Conservation (phyloP, 1,140 invertebrate genomes). For the Trichonephila clavipes region DNA sequence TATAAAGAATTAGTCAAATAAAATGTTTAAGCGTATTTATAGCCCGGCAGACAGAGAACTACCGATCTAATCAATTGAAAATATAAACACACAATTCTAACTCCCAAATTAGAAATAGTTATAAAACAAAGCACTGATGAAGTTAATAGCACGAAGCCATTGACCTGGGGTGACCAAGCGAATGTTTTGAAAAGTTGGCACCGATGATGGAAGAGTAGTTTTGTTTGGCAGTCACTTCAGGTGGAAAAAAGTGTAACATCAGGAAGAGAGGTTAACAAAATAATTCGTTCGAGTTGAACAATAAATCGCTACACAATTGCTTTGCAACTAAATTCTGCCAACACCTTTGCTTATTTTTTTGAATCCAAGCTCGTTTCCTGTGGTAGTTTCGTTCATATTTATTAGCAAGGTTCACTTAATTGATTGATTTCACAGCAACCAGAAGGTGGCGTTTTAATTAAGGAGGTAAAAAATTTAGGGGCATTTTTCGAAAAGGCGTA, state of each 20-base stretch:
- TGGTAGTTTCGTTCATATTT: neutral
- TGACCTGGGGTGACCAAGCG: neutral
- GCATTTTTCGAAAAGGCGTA: too few relatives aligned
- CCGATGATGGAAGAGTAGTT: neutral
- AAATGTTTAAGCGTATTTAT: too few relatives aligned
- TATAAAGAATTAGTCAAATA: too few relatives aligned
- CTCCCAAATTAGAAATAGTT: neutral
- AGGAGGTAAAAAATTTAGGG: too few relatives aligned
- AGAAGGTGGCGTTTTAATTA: too few relatives aligned
- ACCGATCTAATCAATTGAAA: too few relatives aligned
- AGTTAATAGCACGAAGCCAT: neutral
- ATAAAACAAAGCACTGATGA: neutral
- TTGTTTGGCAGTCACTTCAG: neutral
- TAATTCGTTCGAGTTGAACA: neutral
- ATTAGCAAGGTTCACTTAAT: too few relatives aligned
- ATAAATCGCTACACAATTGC: neutral
- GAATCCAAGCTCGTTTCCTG: neutral
- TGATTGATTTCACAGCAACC: too few relatives aligned
- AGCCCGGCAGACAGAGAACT: too few relatives aligned
- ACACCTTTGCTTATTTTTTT: neutral
- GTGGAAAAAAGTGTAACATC: neutral
- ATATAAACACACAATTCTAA: too few relatives aligned
- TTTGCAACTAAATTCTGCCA: neutral
- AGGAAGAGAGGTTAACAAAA: neutral
- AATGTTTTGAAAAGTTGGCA: neutral